Conservation (phyloP, 2,113 vertebrate species). For the Acanthisitta chloris region DNA sequence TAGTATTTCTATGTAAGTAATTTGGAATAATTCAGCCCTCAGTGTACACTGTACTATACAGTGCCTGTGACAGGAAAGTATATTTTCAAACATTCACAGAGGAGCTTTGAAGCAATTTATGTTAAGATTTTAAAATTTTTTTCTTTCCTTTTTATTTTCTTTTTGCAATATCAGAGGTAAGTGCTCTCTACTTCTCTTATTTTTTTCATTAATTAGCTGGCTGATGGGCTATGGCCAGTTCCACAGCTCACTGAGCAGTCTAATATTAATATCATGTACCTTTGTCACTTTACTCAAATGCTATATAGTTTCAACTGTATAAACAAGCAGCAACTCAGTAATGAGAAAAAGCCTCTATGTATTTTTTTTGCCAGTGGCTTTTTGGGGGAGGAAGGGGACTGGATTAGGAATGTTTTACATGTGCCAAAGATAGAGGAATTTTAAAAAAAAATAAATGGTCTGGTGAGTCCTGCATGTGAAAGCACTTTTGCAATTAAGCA, state of each 20-base stretch:
- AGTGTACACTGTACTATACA: background rate
- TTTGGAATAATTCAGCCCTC: background rate
- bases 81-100: background rate
- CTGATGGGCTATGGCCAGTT: conserved; percentile 9
- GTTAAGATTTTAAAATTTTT: background rate
- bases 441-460: background rate
- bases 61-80: background rate
- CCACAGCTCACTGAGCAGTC: conserved; percentile 44
- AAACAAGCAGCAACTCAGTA: conserved; percentile 1
- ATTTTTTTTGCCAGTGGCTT: background rate
- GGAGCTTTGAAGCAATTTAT: background rate
- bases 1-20: background rate
- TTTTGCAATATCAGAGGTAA: background rate
- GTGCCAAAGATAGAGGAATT: background rate
- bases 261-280: conserved; percentile 45
- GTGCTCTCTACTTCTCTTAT: background rate
- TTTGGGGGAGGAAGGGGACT: background rate
- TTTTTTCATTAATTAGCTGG: conserved; percentile 62
- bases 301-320: background rate
- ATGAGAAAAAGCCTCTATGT: background rate
- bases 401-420: background rate
- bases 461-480: background rate
- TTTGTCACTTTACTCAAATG: conserved; percentile 53
- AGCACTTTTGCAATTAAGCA: background rate
- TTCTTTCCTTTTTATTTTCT: background rate